Evolutionary conservation across 2,797 vertebrate genomes (phyloP).

Genomic region (Danio kyathit): DNA sequence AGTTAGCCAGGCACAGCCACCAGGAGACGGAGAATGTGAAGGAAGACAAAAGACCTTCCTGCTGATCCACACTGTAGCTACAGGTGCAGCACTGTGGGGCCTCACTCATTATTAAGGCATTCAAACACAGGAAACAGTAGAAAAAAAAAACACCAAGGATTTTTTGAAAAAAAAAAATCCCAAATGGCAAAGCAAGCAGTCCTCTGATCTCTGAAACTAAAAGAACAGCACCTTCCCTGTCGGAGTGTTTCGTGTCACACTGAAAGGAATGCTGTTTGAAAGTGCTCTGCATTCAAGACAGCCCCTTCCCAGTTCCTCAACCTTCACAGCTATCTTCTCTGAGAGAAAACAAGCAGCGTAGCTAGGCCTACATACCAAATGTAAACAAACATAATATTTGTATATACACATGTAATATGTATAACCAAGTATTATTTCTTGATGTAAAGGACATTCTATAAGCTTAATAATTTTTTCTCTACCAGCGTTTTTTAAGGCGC

Average conservation of each 20-base stretch:
- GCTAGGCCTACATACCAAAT: conserved; percentile 61
- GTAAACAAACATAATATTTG: not conserved
- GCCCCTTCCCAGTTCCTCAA: conserved; percentile 58
- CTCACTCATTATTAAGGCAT: conserved; percentile 54
- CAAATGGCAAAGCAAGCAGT: conserved; percentile 33
- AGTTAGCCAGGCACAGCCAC: conserved; percentile 20
- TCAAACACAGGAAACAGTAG: conserved; percentile 21
- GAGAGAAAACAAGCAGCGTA: conserved; percentile 56
- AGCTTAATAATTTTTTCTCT: no score
- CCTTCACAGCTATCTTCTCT: conserved; percentile 71
- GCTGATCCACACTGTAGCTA: conserved; percentile 52
- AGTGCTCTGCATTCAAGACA: conserved; percentile 68
- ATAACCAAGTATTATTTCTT: no score
- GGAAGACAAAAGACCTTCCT: conserved; percentile 37
- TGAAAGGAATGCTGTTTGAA: conserved; percentile 56
- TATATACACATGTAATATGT: no score
- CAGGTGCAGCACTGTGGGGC: conserved; percentile 64
- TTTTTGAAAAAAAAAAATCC: conserved; percentile 34
- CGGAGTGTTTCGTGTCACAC: conserved; percentile 34
- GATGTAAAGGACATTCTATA: no score
- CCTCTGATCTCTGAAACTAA: conserved; percentile 44
- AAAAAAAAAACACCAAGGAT: conserved; percentile 25
- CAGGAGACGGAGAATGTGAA: conserved; percentile 14
- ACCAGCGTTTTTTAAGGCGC: no score
- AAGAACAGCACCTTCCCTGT: conserved; percentile 33